Percentiles rank a stretch among this genome's conserved stretches.
Conservation (phyloP, 2,888 invertebrate genomes). For the Colletes collaris region DNA sequence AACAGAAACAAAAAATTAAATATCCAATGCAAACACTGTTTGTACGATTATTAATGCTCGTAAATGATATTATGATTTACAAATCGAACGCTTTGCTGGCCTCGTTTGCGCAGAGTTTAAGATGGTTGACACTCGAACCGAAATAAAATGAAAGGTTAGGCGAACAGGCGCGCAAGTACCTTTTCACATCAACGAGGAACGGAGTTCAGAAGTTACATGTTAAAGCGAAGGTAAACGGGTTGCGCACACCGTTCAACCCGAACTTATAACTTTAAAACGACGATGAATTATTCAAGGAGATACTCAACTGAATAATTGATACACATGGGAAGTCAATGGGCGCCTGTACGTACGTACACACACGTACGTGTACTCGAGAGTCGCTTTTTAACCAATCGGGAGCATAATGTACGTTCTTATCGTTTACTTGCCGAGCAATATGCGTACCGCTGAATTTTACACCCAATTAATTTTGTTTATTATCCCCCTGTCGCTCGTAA, state of each 20-base stretch:
- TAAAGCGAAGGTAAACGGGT: slow-evolving; percentile 64
- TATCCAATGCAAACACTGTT: not conserved
- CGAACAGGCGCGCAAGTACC: slow-evolving; percentile 39
- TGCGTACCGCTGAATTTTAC: slow-evolving; percentile 28
- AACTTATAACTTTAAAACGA: slow-evolving; percentile 69
- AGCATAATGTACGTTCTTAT: slow-evolving; percentile 1
- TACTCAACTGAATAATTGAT: slow-evolving; percentile 76
- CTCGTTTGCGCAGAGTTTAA: slow-evolving; percentile 1
- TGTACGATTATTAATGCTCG: not conserved
- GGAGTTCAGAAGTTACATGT: slow-evolving; percentile 23
- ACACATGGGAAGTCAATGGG: slow-evolving; percentile 69
- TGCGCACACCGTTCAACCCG: slow-evolving; percentile 56
- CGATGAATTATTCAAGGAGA: slow-evolving; percentile 76
- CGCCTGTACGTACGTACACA: slow-evolving; percentile 16
- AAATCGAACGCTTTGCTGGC: not conserved
- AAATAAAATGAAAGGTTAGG: slow-evolving; percentile 47
- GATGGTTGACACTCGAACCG: slow-evolving; percentile 27
- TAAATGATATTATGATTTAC: not conserved
- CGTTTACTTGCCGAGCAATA: slow-evolving; percentile 24
- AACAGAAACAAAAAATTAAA: too few species aligned
- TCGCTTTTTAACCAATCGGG: slow-evolving; percentile 7
- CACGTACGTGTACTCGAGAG: not conserved
- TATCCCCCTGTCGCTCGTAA: too few species aligned
- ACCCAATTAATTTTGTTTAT: slow-evolving; percentile 19
- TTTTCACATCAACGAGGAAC: slow-evolving; percentile 29